Base-by-base conservation (phyloP, 2,888 invertebrate species). In the Agonopterix arenella region DNA sequence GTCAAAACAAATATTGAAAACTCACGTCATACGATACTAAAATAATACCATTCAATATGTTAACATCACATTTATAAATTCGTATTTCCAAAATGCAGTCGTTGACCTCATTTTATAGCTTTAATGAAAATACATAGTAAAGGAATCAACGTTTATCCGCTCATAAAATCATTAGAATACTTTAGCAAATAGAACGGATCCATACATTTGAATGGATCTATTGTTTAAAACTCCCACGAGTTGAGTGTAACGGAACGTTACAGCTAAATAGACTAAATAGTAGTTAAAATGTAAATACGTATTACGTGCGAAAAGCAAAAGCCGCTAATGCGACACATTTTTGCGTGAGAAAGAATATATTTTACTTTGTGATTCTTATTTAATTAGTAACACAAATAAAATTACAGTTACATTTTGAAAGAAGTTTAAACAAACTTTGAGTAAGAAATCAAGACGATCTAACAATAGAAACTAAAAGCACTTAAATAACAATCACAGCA, bases 171-270 rank as follows among this genome's bases (percentile, higher is more conserved):
- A 60, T 58, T 60, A 56, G 57, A 58, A 60, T 59, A 59, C 54
- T 46, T 59, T 57, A 60, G 61, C 60, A 59, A 62, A 64, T 61
- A 60, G 58, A 61, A 63, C 58, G 51, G 58, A 57, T 62, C 63
- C 60, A 60, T 64, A 63, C 70, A 66, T 76, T 75, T 73, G 67
- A 75, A 77, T 74, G 63, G 63, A 65, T 64, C 68, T 68, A 78
- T 84, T 83, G 83, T 80, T 74, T 73, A 67, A 61, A 69, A 75
- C 76, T 84, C 84, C 77, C 82, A 85, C 82, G 80, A 72, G 66
- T 66, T 61, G 66, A 59, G 68, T 71, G 50, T 84, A 84, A 85
- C 84, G 83, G 83, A 64, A 75, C 70, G 68, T 56, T 64, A 65
- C 65, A 55, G 62, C 66, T 73, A 73, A 76, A 76, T 70, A 64